A percentile compares a stretch with the other conserved stretches of the same genome.
Conservation (phyloP, 2,888 invertebrate genomes). For the Nemotelus pantherinus region DNA sequence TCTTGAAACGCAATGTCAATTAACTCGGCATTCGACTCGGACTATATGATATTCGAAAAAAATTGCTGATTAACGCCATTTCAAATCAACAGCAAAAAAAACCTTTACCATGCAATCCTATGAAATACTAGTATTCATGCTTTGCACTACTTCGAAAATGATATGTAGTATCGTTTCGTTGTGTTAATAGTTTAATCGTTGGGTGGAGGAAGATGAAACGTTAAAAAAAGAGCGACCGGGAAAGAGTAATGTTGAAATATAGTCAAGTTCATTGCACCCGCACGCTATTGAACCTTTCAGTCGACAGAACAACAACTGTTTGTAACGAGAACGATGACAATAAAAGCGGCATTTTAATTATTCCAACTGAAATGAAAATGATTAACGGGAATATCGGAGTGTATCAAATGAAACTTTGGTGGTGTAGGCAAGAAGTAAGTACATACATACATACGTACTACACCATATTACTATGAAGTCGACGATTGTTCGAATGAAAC, state of each 20-base stretch:
- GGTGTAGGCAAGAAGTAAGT: too few species aligned
- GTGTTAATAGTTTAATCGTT: constrained; percentile 14
- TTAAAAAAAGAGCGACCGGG: too few species aligned
- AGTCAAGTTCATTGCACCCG: not conserved
- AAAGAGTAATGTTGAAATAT: not conserved
- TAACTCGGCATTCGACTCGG: not conserved
- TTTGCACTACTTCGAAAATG: not conserved
- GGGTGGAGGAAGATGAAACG: not conserved
- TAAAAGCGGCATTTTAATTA: not conserved
- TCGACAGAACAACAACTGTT: not conserved
- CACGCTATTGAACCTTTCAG: not conserved
- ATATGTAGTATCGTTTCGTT: not conserved
- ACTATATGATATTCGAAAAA: not conserved
- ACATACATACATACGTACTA: too few species aligned
- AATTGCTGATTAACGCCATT: constrained; percentile 8
- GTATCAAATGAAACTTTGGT: not conserved
- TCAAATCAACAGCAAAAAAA: too few species aligned
- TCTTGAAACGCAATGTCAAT: constrained; percentile 3
- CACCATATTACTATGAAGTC: too few species aligned
- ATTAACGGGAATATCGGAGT: constrained; percentile 4
- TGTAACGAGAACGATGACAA: not conserved
- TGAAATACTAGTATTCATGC: too few species aligned
- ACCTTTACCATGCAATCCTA: too few species aligned
- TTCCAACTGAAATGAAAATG: constrained; percentile 1
- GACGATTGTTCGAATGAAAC: too few species aligned